Conservation (phyloP, 2,113 vertebrate genomes). For the Phaetusa simplex region DNA sequence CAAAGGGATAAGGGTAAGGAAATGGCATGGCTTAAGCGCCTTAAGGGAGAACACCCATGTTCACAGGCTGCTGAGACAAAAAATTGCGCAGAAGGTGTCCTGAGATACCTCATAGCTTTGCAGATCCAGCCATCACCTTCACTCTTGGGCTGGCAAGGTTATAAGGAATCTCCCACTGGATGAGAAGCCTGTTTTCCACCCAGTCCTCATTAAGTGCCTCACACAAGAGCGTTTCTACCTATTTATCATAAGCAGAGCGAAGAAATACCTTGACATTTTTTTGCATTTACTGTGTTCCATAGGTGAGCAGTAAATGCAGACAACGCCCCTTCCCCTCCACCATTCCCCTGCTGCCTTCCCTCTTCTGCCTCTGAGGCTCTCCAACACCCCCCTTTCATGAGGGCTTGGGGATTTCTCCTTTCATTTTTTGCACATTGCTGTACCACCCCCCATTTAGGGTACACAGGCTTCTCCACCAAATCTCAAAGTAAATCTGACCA, state of each 20-base stretch:
- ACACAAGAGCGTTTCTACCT: background rate
- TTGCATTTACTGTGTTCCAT: background rate
- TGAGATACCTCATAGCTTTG: accelerated
- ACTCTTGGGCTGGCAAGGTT: background rate
- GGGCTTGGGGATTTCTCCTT: background rate
- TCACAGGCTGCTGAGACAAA: background rate
- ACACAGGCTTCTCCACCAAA: background rate
- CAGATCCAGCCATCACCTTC: background rate
- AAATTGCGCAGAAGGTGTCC: background rate
- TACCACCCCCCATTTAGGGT: background rate
- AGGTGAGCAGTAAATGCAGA: background rate
- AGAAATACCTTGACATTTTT: background rate
- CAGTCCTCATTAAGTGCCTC: background rate
- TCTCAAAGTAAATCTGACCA: background rate
- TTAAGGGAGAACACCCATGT: background rate
- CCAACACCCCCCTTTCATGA: background rate
- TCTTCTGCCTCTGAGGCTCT: background rate
- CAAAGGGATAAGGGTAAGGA: background rate
- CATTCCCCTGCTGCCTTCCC: background rate
- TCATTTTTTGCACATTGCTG: background rate
- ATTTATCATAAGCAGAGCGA: background rate
- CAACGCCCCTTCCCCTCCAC: background rate
- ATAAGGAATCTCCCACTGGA: background rate
- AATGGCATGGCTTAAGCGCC: background rate
- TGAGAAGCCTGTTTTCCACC: background rate